These are phyloP conservation scores for Nansenia antarctica DNA, from an alignment of 2,113 vertebrate species.

Conservation along the genomic window DNA sequence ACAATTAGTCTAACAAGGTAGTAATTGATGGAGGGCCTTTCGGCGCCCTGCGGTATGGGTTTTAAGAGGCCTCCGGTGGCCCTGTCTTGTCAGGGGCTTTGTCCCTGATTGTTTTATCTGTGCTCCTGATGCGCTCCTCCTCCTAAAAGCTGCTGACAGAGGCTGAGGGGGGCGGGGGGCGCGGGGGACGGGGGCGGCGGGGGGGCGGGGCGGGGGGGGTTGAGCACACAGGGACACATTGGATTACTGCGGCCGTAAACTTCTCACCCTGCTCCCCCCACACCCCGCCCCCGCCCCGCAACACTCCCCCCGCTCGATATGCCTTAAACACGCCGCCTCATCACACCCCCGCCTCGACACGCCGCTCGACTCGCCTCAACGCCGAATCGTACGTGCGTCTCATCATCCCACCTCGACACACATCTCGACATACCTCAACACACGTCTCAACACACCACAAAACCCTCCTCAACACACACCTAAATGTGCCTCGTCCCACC, in stretches of 20 bases:
- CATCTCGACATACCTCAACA: too few relatives aligned
- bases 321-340: too few relatives aligned
- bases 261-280: background rate
- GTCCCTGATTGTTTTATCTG: constrained; percentile 63
- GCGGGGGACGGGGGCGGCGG: constrained; percentile 12
- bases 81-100: constrained; percentile 57
- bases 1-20: constrained; percentile 68
- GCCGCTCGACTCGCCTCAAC: too few relatives aligned
- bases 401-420: constrained; percentile 24
- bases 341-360: too few relatives aligned
- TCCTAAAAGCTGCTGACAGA: constrained; percentile 41
- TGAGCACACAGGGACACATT: constrained; percentile 22
- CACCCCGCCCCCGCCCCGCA: background rate
- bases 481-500: too few relatives aligned
- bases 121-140: constrained; percentile 28
- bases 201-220: background rate
- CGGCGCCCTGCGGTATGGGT: constrained; percentile 57
- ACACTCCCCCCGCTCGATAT: too few relatives aligned
- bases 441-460: too few relatives aligned
- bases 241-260: constrained; percentile 11
- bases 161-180: background rate
- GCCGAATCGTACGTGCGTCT: too few relatives aligned
- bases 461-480: too few relatives aligned
- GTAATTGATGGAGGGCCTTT: constrained; percentile 72
- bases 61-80: constrained; percentile 60